These are phyloP conservation scores for Campylorhamphus procurvoides DNA, from an alignment of 2,113 vertebrate genomes.

Conservation along the genomic window DNA sequence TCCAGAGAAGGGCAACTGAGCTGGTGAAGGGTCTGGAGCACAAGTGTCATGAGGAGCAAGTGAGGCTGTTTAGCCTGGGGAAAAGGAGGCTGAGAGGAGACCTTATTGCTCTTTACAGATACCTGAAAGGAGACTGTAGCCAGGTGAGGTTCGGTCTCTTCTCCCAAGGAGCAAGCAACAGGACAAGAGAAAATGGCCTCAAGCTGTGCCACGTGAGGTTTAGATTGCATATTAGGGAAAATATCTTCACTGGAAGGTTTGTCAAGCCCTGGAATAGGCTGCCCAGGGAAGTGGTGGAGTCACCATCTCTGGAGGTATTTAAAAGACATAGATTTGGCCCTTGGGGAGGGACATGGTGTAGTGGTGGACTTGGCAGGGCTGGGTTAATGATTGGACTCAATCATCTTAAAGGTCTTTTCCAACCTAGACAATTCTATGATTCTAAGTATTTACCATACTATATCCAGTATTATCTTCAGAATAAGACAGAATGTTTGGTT, in stretches of 20 bases:
- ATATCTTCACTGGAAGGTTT: not conserved
- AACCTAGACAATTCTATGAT: not conserved
- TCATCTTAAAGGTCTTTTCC: not conserved
- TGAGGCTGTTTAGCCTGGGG: not conserved
- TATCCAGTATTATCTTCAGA: not conserved
- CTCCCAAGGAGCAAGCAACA: not conserved
- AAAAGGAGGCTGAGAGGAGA: not conserved
- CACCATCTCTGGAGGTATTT: not conserved
- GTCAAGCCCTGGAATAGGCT: not conserved
- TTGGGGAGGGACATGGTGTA: not conserved
- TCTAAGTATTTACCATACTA: not conserved
- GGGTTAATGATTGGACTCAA: accelerated
- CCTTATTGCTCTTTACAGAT: too few species aligned
- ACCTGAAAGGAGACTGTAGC: not conserved
- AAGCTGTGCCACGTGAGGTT: not conserved
- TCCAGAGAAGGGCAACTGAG: not conserved
- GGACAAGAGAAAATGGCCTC: not conserved
- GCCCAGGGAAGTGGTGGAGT: not conserved
- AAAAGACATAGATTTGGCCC: not conserved
- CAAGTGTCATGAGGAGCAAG: not conserved
- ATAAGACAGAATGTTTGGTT: not conserved
- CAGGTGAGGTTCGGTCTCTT: not conserved
- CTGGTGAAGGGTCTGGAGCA: not conserved
- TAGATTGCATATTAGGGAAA: not conserved
- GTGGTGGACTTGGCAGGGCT: not conserved